Conservation (phyloP, 1,140 invertebrate genomes). For the Scaptodrosophila lebanonensis region DNA sequence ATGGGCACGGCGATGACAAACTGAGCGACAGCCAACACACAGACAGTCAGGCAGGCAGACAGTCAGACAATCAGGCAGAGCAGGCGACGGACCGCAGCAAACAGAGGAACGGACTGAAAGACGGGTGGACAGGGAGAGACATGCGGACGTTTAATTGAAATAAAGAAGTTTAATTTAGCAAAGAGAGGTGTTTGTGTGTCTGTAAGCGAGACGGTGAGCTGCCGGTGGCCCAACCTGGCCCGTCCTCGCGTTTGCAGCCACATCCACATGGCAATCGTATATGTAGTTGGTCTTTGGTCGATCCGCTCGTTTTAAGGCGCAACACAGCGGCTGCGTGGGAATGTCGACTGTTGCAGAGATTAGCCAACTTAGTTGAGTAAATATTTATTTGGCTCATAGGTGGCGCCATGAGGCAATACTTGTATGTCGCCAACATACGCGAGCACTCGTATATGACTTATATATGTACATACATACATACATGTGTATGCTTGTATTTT, state of each 20-base stretch:
- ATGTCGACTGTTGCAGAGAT: too few relatives aligned
- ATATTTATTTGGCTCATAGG: constrained; percentile 29
- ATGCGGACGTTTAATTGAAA: constrained; percentile 64
- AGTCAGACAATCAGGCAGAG: constrained; percentile 25
- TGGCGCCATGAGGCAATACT: constrained; percentile 57
- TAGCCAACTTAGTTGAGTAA: background rate
- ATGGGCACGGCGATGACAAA: constrained; percentile 72
- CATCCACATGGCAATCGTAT: too few relatives aligned
- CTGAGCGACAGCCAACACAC: constrained; percentile 38
- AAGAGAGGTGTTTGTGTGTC: constrained; percentile 48
- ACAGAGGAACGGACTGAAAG: background rate
- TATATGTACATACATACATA: too few relatives aligned
- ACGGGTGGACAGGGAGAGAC: constrained; percentile 7
- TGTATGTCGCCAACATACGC: constrained; percentile 44
- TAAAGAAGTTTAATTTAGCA: constrained; percentile 74
- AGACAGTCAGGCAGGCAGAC: constrained; percentile 5
- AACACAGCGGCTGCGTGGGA: too few relatives aligned
- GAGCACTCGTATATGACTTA: too few relatives aligned
- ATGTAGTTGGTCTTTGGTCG: too few relatives aligned
- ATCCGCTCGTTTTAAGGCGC: too few relatives aligned
- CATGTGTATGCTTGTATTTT: too few relatives aligned
- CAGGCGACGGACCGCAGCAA: background rate
- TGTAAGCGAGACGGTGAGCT: constrained; percentile 22
- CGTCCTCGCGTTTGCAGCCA: too few relatives aligned
- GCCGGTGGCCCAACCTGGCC: constrained; percentile 39